These are phyloP conservation scores for Melanostoma mellinum DNA, from an alignment of 2,888 invertebrate genomes.

Conservation along the genomic window DNA sequence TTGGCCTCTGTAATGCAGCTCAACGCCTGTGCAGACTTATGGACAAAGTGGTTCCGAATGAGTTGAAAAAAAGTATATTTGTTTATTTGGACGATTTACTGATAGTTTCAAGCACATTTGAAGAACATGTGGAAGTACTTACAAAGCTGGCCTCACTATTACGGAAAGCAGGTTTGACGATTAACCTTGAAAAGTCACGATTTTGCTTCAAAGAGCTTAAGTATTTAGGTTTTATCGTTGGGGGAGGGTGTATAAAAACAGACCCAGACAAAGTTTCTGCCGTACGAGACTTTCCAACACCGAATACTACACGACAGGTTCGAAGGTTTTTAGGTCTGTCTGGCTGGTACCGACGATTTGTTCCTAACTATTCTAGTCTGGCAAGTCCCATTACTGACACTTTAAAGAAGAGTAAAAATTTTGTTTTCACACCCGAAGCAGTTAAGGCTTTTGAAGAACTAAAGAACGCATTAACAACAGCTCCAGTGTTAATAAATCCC, in stretches of 20 bases:
- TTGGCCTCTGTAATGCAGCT: too few relatives aligned
- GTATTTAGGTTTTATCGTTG: constrained; percentile 23
- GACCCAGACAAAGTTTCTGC: constrained; percentile 4
- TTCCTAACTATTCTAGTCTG: background rate
- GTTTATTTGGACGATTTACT: constrained; percentile 27
- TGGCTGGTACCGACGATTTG: constrained; percentile 5
- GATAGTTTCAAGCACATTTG: constrained; percentile 10
- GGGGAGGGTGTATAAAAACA: constrained; percentile 22
- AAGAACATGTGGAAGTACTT: constrained; percentile 8
- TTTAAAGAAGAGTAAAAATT: background rate
- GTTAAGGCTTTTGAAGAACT: background rate
- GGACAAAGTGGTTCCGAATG: constrained; percentile 1
- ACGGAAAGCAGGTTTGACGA: constrained; percentile 22
- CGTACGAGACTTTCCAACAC: background rate
- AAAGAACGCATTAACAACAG: background rate
- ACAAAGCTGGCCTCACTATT: constrained; percentile 6
- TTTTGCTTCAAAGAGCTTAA: constrained; percentile 21
- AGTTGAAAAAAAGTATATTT: constrained; percentile 5
- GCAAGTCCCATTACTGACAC: background rate
- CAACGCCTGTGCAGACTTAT: too few relatives aligned
- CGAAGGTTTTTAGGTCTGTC: constrained; percentile 2
- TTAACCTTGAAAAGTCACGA: too few relatives aligned
- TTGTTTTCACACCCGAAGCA: background rate
- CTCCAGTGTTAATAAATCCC: background rate
- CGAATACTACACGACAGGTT: background rate